Percentiles rank a stretch among this genome's conserved stretches.
These are phyloP conservation scores for Troides helena DNA, from an alignment of 2,888 invertebrate species.

Conservation along the genomic window DNA sequence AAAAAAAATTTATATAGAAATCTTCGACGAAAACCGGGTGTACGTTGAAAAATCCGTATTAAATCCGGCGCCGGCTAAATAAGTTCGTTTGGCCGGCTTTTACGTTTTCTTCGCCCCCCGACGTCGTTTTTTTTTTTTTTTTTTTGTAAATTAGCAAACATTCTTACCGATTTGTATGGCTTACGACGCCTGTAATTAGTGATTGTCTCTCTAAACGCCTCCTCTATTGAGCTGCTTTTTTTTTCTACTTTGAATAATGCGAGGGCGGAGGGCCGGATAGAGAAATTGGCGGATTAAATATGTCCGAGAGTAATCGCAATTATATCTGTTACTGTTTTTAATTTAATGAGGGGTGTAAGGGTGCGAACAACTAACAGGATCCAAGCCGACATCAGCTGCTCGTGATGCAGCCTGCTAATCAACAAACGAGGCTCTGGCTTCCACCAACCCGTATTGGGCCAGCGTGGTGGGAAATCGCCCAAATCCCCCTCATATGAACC, in stretches of 20 bases:
- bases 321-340: too few relatives aligned
- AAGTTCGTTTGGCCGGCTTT: slow-evolving; percentile 72
- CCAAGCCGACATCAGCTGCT: too few relatives aligned
- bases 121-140: slow-evolving; percentile 43
- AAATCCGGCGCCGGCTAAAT: slow-evolving; percentile 75
- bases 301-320: not conserved
- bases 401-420: too few relatives aligned
- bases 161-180: slow-evolving; percentile 78
- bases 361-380: too few relatives aligned
- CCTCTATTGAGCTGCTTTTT: slow-evolving; percentile 54
- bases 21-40: slow-evolving; percentile 62
- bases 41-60: slow-evolving; percentile 78
- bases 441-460: too few relatives aligned
- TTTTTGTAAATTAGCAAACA: slow-evolving; percentile 75
- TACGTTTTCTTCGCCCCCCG: slow-evolving; percentile 1
- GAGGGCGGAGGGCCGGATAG: slow-evolving; percentile 43
- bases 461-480: too few relatives aligned
- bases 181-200: slow-evolving; percentile 69
- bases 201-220: slow-evolving; percentile 61
- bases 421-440: too few relatives aligned
- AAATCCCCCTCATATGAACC: too few relatives aligned
- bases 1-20: slow-evolving; percentile 46
- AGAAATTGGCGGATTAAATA: slow-evolving; percentile 55
- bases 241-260: slow-evolving; percentile 63
- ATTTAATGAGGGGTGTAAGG: too few relatives aligned